A percentile compares a stretch with the other conserved stretches of the same genome.
phyloP scores from a whole-genome alignment of 2,888 invertebrate genomes.

The Ectobius pallidus region DNA sequence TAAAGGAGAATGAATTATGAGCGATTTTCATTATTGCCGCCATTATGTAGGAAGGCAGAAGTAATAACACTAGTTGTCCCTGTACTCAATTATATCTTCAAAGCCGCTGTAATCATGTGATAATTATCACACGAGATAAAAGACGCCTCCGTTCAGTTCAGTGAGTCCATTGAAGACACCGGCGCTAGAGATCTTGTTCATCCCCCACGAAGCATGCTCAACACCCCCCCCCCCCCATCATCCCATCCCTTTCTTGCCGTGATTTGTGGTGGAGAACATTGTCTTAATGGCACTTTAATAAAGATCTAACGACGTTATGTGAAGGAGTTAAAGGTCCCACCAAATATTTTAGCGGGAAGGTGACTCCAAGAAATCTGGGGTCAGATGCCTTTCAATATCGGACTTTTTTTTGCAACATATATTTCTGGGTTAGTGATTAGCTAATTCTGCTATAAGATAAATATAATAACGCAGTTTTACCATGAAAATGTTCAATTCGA shows the following conservation, averaged over 20 bases:
- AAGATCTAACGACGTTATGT: conserved; percentile 29
- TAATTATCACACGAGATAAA: neutral
- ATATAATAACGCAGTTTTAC: too few relatives aligned
- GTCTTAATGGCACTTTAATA: conserved; percentile 36
- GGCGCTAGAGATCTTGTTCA: neutral
- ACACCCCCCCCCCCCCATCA: neutral
- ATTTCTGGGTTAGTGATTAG: too few relatives aligned
- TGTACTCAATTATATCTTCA: conserved; percentile 1
- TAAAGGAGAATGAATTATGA: conserved; percentile 7
- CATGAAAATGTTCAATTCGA: too few relatives aligned
- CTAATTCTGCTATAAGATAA: too few relatives aligned
- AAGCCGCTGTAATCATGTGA: conserved; percentile 5
- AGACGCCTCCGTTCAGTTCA: neutral
- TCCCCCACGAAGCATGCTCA: neutral
- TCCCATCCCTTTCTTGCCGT: neutral
- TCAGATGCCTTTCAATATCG: too few relatives aligned
- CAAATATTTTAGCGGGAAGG: too few relatives aligned
- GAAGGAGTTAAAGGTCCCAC: neutral
- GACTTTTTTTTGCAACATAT: too few relatives aligned
- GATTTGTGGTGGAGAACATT: conserved; percentile 36
- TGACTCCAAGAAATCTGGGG: too few relatives aligned
- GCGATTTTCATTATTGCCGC: neutral
- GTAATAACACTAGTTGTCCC: neutral
- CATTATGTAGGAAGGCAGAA: neutral
- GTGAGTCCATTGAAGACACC: neutral